These are phyloP conservation scores for Miniopterus natalensis DNA, from an alignment of 2,113 vertebrate genomes.

Conservation along the genomic window DNA sequence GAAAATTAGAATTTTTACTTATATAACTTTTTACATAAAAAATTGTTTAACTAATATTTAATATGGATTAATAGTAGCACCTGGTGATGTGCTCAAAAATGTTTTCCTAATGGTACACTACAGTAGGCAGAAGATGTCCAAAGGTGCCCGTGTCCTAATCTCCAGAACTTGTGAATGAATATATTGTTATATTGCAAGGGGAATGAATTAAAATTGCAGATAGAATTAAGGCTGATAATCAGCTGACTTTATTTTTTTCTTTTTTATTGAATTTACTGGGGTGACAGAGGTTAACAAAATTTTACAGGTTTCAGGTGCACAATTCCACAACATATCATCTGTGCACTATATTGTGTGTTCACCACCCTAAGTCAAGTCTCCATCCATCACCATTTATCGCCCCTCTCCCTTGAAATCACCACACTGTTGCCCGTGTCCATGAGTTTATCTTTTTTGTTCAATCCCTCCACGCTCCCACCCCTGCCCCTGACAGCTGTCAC, in stretches of 20 bases:
- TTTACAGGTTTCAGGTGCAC: not conserved
- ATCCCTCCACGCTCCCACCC: not conserved
- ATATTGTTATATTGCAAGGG: not conserved
- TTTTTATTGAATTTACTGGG: not conserved
- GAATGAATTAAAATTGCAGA: not conserved
- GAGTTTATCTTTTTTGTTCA: not conserved
- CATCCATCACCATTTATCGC: not conserved
- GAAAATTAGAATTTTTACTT: constrained; percentile 56
- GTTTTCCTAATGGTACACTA: not conserved
- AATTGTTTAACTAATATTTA: constrained; percentile 60
- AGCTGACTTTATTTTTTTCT: not conserved
- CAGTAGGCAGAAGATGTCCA: not conserved
- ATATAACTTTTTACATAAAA: constrained; percentile 28
- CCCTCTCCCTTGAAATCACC: not conserved
- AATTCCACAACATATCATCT: not conserved
- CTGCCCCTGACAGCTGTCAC: not conserved
- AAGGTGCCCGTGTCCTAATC: constrained; percentile 22
- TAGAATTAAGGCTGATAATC: constrained; percentile 23
- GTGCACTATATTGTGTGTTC: not conserved
- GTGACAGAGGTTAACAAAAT: not conserved
- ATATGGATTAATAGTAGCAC: not conserved
- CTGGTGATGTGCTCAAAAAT: not conserved
- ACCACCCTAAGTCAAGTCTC: not conserved
- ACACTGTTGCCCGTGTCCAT: not conserved
- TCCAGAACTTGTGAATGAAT: not conserved